Conservation (phyloP, 2,888 invertebrate species). For the Lepidonotus clava region DNA sequence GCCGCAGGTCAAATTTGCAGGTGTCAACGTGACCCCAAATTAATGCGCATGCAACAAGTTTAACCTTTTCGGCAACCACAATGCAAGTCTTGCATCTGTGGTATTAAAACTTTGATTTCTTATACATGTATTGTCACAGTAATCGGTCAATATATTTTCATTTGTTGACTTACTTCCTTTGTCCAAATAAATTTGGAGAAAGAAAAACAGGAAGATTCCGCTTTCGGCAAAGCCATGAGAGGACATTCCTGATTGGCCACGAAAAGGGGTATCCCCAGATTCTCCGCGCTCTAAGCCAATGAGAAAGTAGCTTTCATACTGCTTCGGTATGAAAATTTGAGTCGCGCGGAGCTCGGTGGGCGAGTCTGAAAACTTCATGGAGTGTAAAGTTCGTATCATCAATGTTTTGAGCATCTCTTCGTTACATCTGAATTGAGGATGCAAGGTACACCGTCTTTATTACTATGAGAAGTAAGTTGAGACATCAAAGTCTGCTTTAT, state of each 20-base stretch:
- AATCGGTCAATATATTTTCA: background rate
- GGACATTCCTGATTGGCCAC: background rate
- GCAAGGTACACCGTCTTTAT: background rate
- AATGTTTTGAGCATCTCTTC: background rate
- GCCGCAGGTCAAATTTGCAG: no score
- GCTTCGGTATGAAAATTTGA: background rate
- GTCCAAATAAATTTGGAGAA: background rate
- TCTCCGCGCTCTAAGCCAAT: background rate
- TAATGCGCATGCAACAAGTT: conserved; percentile 4
- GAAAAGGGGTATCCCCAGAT: background rate
- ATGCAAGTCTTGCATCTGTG: background rate
- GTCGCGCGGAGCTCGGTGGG: conserved; percentile 32
- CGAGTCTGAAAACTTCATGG: conserved; percentile 23
- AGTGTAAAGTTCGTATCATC: conserved; percentile 17
- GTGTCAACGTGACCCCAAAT: background rate
- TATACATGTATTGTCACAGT: background rate
- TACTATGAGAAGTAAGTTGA: background rate
- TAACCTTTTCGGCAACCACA: background rate
- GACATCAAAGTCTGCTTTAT: background rate
- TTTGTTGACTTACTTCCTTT: background rate
- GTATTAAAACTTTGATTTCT: background rate
- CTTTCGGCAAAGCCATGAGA: background rate
- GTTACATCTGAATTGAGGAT: background rate
- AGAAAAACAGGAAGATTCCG: background rate
- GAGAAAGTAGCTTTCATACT: background rate